Evolutionary conservation across 2,797 vertebrate species (phyloP), one percentile per base, ranked within the genome.

Genomic region (Pangasius mekongensis): DNA sequence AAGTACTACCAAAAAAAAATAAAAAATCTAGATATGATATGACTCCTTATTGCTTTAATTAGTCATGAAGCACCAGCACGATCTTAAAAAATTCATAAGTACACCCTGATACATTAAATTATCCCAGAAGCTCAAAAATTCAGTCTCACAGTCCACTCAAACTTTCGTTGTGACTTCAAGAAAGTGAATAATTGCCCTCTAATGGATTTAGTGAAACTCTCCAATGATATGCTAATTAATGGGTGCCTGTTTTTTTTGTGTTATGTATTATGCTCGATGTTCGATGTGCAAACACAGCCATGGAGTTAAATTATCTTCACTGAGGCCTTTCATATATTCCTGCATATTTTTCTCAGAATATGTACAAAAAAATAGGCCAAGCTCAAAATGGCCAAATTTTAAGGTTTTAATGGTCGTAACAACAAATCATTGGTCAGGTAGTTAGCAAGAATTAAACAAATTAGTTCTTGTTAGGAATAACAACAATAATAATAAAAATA

Each of bases 181-280:
- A 83, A 78, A 88, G 87, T 85, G 83, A 69, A 89, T 91, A 91
- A 90, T 91, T 91, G 74, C 86, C 87, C 89, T 85, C 87, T 89
- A 62, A 62, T 91, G 77, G 90, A 87, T 87, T 90, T 87, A 88
- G 82, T 62, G 76, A 87, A 90, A 85, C 85, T 84, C 78, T 91
- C 82, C 82, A 83, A 84, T 89, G 86, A 90, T 91, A 89, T 89
- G 87, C 90, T 87, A 90, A 91, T 91, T 90, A 91, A 89, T 87
- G 86, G 69, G 7, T 80, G 83, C 78, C 24, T 73, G 66, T 3
- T 14, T 62, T 85, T 85, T 90, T 86, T 84, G 83, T 90, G 73
- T 87, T 66, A 84, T 89, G 90, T 88, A 84, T 89, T 89, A 83
- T 43, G 47, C 85, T 90, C 82, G 54, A 83, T 90, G 89, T 91